Conservation (phyloP, 2,888 invertebrate genomes). For the Acrobasis repandana region DNA sequence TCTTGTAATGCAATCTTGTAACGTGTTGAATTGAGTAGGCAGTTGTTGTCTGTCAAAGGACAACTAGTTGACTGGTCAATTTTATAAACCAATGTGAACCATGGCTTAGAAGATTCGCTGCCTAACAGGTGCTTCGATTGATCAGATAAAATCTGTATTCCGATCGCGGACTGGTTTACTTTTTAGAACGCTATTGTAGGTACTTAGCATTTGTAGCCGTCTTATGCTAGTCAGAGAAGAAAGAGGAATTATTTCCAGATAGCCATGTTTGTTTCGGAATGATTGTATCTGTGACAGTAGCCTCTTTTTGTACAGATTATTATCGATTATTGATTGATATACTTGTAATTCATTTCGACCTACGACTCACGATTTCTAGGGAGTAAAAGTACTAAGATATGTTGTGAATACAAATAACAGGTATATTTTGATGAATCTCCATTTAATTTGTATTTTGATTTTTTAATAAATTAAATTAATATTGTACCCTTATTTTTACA, state of each 20-base stretch:
- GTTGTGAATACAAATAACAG: no score
- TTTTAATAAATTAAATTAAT: no score
- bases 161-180: constrained; percentile 17
- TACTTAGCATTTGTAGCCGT: background rate
- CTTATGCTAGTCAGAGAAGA: background rate
- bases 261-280: background rate
- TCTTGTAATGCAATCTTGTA: no score
- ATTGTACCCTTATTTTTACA: no score
- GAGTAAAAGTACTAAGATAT: no score
- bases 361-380: constrained; percentile 33
- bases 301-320: background rate
- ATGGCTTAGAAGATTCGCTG: constrained; percentile 32
- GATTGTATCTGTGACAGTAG: background rate
- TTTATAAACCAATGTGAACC: background rate
- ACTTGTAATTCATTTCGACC: background rate
- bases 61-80: background rate
- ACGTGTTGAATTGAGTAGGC: no score
- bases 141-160: constrained; percentile 33
- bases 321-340: background rate
- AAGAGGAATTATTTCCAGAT: background rate
- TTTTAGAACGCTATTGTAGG: constrained; percentile 11
- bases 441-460: no score
- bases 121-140: constrained; percentile 38
- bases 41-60: background rate
- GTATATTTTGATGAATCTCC: no score